Conservation (phyloP, 2,113 vertebrate species). For the Agapornis roseicollis region DNA sequence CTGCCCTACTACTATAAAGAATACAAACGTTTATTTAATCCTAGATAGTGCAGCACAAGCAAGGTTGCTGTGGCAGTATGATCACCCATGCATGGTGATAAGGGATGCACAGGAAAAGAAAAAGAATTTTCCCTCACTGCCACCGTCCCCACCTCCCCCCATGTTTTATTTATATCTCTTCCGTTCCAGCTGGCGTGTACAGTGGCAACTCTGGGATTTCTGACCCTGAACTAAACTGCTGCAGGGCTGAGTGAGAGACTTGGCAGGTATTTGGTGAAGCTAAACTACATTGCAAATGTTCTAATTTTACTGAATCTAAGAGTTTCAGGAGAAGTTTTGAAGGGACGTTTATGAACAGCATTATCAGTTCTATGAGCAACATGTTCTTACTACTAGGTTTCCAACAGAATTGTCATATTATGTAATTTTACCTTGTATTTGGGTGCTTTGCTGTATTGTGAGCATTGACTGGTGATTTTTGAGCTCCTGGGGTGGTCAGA, state of each 20-base stretch:
- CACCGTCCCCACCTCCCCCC: not conserved
- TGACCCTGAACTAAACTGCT: not conserved
- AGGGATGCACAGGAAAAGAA: not conserved
- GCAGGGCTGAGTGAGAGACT: not conserved
- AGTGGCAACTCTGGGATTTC: not conserved
- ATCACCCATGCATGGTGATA: not conserved
- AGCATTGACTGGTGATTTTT: not conserved
- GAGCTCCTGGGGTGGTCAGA: not conserved
- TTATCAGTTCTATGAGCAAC: not conserved
- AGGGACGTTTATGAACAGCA: not conserved
- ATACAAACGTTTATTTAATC: not conserved
- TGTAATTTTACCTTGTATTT: not conserved
- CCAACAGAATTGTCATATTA: not conserved
- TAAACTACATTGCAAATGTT: not conserved
- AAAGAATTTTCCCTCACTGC: not conserved
- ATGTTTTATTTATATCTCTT: constrained; percentile 20
- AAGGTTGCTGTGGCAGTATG: not conserved
- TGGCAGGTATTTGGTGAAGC: not conserved
- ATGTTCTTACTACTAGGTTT: not conserved
- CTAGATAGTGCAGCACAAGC: not conserved
- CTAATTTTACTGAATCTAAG: not conserved
- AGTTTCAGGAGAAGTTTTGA: not conserved
- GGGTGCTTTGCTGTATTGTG: not conserved
- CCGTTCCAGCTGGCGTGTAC: not conserved
- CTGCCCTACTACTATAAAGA: not conserved